A percentile compares a stretch with the other conserved stretches of the same genome.
Conservation (phyloP, 2,113 vertebrate species). For the Tychaedon coryphoeus region DNA sequence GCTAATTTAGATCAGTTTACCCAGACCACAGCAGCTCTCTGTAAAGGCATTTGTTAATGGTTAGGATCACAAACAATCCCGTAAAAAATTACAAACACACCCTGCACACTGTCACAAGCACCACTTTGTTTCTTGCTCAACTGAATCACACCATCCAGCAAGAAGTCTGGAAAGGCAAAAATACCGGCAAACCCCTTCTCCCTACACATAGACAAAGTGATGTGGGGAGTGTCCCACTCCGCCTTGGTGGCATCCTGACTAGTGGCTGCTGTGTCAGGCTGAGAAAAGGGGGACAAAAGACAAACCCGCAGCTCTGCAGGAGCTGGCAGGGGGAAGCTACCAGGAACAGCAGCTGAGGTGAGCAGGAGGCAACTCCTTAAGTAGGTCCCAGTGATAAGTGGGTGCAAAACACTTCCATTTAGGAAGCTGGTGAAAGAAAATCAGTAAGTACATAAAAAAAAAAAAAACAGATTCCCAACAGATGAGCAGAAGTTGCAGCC, state of each 20-base stretch:
- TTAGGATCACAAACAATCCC: neutral
- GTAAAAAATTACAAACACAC: neutral
- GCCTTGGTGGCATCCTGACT: neutral
- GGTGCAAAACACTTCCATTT: neutral
- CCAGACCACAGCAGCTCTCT: neutral
- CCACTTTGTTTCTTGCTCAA: neutral
- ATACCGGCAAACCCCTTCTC: neutral
- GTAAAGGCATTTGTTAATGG: neutral
- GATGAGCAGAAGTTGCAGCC: neutral
- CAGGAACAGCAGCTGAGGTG: neutral
- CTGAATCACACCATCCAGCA: neutral
- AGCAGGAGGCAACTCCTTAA: neutral
- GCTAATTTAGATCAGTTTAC: neutral
- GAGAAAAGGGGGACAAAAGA: neutral
- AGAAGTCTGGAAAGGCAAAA: neutral
- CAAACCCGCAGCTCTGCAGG: neutral
- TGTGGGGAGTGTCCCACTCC: neutral
- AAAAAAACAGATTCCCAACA: neutral
- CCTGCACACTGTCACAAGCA: neutral
- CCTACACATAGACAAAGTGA: rapidly evolving
- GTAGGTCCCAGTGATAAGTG: rapidly evolving
- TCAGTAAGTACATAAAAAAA: neutral
- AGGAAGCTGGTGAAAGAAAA: neutral
- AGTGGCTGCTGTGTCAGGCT: neutral
- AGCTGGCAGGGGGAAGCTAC: rapidly evolving